These are phyloP conservation scores for Benthosema pterotum DNA, from an alignment of 2,797 vertebrate genomes.

Conservation along the genomic window DNA sequence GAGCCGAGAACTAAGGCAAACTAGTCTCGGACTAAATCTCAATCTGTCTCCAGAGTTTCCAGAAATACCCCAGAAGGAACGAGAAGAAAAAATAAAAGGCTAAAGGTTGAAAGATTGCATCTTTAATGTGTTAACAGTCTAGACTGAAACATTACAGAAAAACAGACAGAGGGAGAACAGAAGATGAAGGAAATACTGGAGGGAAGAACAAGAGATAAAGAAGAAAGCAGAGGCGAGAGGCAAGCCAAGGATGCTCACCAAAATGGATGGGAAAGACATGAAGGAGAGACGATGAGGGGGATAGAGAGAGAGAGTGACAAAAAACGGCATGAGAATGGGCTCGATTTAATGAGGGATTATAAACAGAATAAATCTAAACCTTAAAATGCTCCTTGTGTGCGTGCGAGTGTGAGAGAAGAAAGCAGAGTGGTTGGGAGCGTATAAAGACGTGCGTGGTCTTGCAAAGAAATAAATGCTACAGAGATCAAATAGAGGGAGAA, in stretches of 20 bases:
- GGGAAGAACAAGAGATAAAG: constrained; percentile 21
- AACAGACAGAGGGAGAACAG: constrained; percentile 32
- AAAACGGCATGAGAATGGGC: constrained; percentile 1
- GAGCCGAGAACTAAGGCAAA: no score
- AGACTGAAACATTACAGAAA: background rate
- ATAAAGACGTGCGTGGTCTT: no score
- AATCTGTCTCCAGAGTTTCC: no score
- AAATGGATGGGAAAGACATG: constrained; percentile 21
- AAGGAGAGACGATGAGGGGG: constrained; percentile 24
- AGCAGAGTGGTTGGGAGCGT: background rate
- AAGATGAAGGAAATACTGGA: constrained; percentile 17
- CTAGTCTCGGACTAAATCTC: no score
- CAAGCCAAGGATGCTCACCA: no score
- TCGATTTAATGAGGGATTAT: no score
- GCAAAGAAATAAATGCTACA: no score
- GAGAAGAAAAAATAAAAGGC: constrained; percentile 10
- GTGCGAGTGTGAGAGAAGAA: constrained; percentile 5
- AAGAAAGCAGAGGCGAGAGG: background rate
- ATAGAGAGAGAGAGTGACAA: constrained; percentile 39
- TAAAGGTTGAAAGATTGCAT: background rate
- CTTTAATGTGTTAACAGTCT: no score
- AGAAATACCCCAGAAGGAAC: constrained; percentile 9
- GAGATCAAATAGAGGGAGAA: background rate
- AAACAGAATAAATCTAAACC: no score
- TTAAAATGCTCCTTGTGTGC: no score